These are phyloP conservation scores for Vireo altiloquus DNA, from an alignment of 2,113 vertebrate genomes.

Conservation along the genomic window DNA sequence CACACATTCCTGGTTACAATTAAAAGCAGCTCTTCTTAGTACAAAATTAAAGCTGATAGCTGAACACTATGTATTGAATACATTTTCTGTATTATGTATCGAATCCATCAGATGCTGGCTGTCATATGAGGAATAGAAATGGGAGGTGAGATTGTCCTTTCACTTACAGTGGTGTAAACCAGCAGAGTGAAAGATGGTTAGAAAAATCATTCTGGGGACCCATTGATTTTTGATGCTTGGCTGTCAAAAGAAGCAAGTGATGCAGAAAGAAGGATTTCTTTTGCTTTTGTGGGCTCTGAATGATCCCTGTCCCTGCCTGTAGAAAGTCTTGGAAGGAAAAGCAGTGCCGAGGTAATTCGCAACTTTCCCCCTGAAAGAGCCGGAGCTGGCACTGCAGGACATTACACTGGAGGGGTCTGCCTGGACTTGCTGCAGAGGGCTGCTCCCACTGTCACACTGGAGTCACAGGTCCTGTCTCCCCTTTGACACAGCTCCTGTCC, in stretches of 20 bases:
- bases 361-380: background rate
- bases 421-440: background rate
- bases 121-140: background rate
- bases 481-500: background rate
- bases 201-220: background rate
- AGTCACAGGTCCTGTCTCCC: background rate
- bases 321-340: background rate
- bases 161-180: background rate
- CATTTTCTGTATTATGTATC: background rate
- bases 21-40: background rate
- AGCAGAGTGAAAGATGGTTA: background rate
- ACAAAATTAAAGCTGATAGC: background rate
- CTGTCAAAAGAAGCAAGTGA: background rate
- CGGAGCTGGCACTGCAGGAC: background rate
- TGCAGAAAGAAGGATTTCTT: background rate
- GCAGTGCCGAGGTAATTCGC: background rate
- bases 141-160: background rate
- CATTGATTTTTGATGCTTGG: background rate
- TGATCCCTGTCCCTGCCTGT: background rate
- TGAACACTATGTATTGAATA: background rate
- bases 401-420: background rate
- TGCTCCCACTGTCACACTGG: background rate
- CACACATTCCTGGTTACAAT: slow-evolving; percentile 50
- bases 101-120: background rate
- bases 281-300: background rate